phyloP scores from a whole-genome alignment of 2,797 vertebrate species.

The Hoplostethus mediterraneus region DNA sequence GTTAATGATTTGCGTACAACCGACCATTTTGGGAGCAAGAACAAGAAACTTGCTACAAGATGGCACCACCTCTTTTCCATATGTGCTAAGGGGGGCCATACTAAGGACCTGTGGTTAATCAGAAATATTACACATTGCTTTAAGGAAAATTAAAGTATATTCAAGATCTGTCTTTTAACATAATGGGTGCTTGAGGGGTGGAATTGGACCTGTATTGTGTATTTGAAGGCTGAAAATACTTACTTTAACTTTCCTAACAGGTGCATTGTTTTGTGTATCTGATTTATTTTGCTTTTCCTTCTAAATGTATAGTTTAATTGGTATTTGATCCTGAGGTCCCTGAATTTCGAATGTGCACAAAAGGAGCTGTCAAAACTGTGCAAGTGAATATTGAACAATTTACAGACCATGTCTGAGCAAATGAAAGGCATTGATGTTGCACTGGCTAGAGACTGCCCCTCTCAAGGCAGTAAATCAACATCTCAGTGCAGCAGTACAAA shows the following conservation, averaged over 20 bases:
- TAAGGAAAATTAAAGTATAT: background rate
- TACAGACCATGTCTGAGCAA: background rate
- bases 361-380: background rate
- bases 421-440: background rate
- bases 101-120: no score
- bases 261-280: background rate
- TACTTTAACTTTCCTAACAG: background rate
- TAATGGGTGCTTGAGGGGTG: background rate
- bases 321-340: background rate
- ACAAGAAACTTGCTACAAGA: constrained; percentile 55
- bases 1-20: constrained; percentile 64
- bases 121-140: no score
- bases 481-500: no score
- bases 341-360: background rate
- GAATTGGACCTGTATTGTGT: background rate
- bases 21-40: constrained; percentile 73
- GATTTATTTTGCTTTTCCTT: background rate
- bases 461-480: no score
- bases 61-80: constrained; percentile 53
- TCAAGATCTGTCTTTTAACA: background rate
- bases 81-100: constrained; percentile 8
- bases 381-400: background rate
- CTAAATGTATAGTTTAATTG: background rate
- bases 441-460: background rate
- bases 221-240: constrained; percentile 1